Evolutionary conservation across 2,888 invertebrate species (phyloP), one percentile per base, ranked within the genome.

Genomic region (Drosophila atroscutellata): DNA sequence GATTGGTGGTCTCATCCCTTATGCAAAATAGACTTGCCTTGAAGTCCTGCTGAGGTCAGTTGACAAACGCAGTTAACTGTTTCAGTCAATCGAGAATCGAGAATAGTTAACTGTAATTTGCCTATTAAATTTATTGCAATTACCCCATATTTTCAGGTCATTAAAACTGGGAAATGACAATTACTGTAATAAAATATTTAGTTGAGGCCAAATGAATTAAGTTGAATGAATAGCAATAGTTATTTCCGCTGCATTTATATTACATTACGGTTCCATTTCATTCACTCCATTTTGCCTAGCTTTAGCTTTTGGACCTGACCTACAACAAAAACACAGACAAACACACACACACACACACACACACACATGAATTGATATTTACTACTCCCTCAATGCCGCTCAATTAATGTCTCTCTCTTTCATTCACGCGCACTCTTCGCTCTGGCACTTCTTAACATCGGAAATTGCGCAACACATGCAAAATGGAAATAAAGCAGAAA

Each of bases 381-480:
- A 66, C 47, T 71, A 55, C 81, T 80, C 72, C 86, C 76, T 67
- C 74, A 56, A 51, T 51, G 49, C 11, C 28, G 37, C 26, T 65
- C 18, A 64, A 42, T 36, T 15, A 37, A 55, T 24, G n/a, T 39
- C 45, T 51, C 49, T 24, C 28, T 45, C 26, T 58, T 18, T 45
- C 4, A 15, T 7, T 4, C 24, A 8, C 15, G 24, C 45, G 15
- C 24, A 15, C 20, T 37, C 50, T 20, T 55, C 30, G 52, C 47
- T 45, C 55, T 68, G 51, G 58, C 66, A 71, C 52, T 67, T 72
- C 20, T 77, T 68, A 66, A 71, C 63, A 72, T 67, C 83, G 85
- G 89, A 90, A 88, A 90, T 85, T 85, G 86, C 77, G 90, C 77
- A 85, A 86, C 86, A 88, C 59, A 83, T 86, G 77, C 75, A 86